These are phyloP conservation scores for Apotomis betuletana DNA, from an alignment of 2,888 invertebrate species.

Conservation along the genomic window DNA sequence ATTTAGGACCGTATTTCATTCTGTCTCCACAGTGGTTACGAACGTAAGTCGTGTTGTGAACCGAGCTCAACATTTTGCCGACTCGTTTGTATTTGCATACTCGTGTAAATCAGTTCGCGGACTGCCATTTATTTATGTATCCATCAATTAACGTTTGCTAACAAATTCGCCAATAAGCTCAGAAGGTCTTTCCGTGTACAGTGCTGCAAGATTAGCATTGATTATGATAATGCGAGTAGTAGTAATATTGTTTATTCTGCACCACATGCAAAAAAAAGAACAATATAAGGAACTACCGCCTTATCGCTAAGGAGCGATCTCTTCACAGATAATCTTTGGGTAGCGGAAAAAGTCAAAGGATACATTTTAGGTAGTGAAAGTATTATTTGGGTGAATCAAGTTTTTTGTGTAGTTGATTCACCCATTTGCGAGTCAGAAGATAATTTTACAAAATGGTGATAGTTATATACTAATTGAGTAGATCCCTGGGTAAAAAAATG, in stretches of 20 bases:
- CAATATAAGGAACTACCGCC: no score
- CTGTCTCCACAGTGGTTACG: slow-evolving; percentile 8
- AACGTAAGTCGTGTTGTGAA: slow-evolving; percentile 20
- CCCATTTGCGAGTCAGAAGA: not conserved
- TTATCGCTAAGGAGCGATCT: no score
- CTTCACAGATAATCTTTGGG: no score
- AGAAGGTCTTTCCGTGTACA: slow-evolving; percentile 31
- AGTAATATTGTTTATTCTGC: no score
- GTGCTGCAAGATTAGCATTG: not conserved
- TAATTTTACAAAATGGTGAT: not conserved
- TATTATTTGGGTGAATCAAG: no score
- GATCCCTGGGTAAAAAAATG: no score
- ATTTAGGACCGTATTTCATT: slow-evolving; percentile 11
- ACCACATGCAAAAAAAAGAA: no score
- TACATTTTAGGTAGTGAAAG: no score
- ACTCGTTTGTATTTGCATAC: slow-evolving; percentile 30
- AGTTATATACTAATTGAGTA: not conserved
- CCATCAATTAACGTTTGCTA: slow-evolving; percentile 36
- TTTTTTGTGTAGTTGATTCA: no score
- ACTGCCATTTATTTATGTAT: slow-evolving; percentile 39
- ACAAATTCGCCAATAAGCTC: slow-evolving; percentile 30
- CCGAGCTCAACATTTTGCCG: slow-evolving; percentile 28
- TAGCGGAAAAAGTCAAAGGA: no score
- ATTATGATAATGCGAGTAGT: not conserved
- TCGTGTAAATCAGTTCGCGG: slow-evolving; percentile 39